phyloP scores from a whole-genome alignment of 1,140 invertebrate genomes.

The Drosophila kepulauana region DNA sequence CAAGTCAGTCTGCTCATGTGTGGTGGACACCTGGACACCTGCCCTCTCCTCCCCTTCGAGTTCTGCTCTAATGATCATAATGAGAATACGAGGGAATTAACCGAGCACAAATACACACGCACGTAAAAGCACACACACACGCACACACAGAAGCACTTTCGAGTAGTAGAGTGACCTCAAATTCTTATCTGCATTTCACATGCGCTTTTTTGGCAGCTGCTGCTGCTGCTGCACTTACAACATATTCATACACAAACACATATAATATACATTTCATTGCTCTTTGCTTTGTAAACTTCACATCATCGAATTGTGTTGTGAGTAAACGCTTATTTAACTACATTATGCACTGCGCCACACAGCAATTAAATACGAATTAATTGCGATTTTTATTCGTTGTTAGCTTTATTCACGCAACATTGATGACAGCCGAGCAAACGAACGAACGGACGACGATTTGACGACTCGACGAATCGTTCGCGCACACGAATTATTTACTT shows the following conservation, averaged over 20 bases:
- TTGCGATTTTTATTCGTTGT: slow-evolving; percentile 77
- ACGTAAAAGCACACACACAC: not conserved
- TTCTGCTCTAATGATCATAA: slow-evolving; percentile 76
- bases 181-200: slow-evolving; percentile 58
- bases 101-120: slow-evolving; percentile 10
- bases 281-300: slow-evolving; percentile 33
- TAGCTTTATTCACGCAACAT: slow-evolving; percentile 74
- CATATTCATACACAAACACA: slow-evolving; percentile 43
- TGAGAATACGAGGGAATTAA: slow-evolving; percentile 51
- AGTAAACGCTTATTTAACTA: slow-evolving; percentile 42
- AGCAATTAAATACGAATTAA: slow-evolving; percentile 77
- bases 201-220: slow-evolving; percentile 67
- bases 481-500: slow-evolving; percentile 41
- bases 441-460: slow-evolving; percentile 32
- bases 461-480: slow-evolving; percentile 34
- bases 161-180: slow-evolving; percentile 59
- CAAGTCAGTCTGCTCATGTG: slow-evolving; percentile 45
- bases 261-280: slow-evolving; percentile 37
- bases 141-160: slow-evolving; percentile 28
- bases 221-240: slow-evolving; percentile 45
- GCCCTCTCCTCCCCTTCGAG: slow-evolving; percentile 50
- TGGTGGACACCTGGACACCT: slow-evolving; percentile 70
- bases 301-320: slow-evolving; percentile 36
- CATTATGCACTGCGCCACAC: slow-evolving; percentile 62
- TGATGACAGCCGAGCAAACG: slow-evolving; percentile 47